phyloP scores from a whole-genome alignment of 2,113 vertebrate species.

The Mustela lutreola region DNA sequence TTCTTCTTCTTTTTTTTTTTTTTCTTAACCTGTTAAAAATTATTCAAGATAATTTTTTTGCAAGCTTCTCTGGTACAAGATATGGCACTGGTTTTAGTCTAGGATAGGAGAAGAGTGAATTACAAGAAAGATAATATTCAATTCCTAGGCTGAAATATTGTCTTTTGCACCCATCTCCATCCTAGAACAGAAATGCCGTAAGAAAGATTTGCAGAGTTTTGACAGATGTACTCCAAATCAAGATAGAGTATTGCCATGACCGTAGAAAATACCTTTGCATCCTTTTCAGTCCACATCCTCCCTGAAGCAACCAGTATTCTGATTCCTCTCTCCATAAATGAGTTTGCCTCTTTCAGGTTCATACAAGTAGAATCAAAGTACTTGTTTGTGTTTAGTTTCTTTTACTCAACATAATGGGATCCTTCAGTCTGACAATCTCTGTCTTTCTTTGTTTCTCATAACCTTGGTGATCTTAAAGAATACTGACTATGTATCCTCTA shows the following conservation, averaged over 20 bases:
- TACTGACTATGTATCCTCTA: background rate
- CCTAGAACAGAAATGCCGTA: background rate
- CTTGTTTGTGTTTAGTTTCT: constrained; percentile 4
- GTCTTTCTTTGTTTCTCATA: background rate
- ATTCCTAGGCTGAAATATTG: background rate
- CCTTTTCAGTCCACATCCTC: background rate
- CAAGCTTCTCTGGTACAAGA: background rate
- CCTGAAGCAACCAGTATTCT: background rate
- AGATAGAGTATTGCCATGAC: background rate
- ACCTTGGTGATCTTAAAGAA: background rate
- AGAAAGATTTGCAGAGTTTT: background rate
- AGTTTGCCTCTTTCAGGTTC: background rate
- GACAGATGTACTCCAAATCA: background rate
- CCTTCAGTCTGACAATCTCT: background rate
- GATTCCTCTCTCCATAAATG: background rate
- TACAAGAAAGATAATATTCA: background rate
- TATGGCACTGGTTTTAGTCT: background rate
- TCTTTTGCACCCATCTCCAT: background rate
- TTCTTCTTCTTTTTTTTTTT: background rate
- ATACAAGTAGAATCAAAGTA: background rate
- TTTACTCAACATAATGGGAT: background rate
- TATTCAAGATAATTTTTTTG: background rate
- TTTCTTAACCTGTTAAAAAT: background rate
- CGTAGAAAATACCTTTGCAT: background rate
- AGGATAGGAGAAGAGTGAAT: background rate